Base-by-base conservation (phyloP, 2,113 vertebrate species). In the Hippocampus abdominalis region DNA sequence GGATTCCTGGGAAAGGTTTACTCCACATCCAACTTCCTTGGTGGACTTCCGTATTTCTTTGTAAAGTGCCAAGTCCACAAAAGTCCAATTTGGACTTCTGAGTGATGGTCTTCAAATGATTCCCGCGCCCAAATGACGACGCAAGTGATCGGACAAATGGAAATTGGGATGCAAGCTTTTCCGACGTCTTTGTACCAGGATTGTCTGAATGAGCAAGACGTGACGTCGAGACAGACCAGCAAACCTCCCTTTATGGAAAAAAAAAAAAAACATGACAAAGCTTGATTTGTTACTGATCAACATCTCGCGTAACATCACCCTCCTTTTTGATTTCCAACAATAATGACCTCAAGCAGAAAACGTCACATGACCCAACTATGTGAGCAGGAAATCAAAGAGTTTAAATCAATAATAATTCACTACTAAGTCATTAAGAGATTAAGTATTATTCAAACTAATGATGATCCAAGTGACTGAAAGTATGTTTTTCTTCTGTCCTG, bases 21-120 rank as follows among this genome's bases (percentile, higher is more conserved):
- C 3, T 56, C 36, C 68, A 48, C 51, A 9, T 63, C 66, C 29
- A 77, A 83, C 69, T 71, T 77, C 40, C 76, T 16, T 32, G 70
- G 69, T 59, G 71, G 53, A 73, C 70, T 71, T 73, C 69, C 66
- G 53, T 61, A 74, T 81, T 70, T 83, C 74, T 81, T 93, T 95
- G 94, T 95, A 94, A 95, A 96, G 95, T 96, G 95, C 95, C 95
- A 96, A 94, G 91, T 91, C 90, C 51, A 20, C 13, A 27, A 46
- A 46, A 64, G 7, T 25, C 40, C 13, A 23, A 46, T 15, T 32
- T 2, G 27, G 57, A 20, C 57, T 32, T 23, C 20, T 8, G 21
- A 54, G 20, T 21, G 32, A 27, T 64, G 46, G 42, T 46, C 42
- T 46, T 39, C 18, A 9, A 62, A 62, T 18, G 10, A 36, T 61